These are phyloP conservation scores for Archilochus colubris DNA, from an alignment of 2,113 vertebrate species.

Conservation along the genomic window DNA sequence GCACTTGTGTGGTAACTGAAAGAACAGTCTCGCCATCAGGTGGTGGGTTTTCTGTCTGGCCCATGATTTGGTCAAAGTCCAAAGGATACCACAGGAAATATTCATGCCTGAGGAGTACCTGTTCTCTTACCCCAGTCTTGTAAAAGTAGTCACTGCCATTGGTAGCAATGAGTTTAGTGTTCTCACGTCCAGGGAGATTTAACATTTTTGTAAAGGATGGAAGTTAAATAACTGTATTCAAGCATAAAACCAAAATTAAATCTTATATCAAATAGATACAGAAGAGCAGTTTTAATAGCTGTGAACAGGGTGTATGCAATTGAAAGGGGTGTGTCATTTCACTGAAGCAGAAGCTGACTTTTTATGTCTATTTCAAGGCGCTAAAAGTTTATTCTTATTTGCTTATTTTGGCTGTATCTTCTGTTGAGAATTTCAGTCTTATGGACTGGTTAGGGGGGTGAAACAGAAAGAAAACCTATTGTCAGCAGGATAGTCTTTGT, in stretches of 20 bases:
- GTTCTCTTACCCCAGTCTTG: no score
- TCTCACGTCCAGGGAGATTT: accelerated
- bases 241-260: background rate
- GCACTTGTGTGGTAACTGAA: accelerated
- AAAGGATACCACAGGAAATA: background rate
- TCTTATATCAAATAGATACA: background rate
- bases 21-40: background rate
- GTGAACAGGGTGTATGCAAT: background rate
- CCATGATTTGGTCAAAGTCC: no score
- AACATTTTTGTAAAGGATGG: background rate
- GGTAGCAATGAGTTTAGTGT: no score
- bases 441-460: background rate
- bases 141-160: accelerated
- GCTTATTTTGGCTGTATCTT: background rate
- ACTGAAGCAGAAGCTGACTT: background rate
- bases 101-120: background rate
- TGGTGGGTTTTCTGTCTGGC: background rate
- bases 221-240: background rate
- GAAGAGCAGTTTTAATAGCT: background rate
- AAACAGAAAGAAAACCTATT: background rate
- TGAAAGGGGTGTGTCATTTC: background rate
- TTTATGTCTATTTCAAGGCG: background rate
- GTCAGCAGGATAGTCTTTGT: background rate
- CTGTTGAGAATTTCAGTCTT: background rate
- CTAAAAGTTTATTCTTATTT: background rate